phyloP scores from a whole-genome alignment of 64 coral and sea anemone genomes.

The Anthopleura sola region DNA sequence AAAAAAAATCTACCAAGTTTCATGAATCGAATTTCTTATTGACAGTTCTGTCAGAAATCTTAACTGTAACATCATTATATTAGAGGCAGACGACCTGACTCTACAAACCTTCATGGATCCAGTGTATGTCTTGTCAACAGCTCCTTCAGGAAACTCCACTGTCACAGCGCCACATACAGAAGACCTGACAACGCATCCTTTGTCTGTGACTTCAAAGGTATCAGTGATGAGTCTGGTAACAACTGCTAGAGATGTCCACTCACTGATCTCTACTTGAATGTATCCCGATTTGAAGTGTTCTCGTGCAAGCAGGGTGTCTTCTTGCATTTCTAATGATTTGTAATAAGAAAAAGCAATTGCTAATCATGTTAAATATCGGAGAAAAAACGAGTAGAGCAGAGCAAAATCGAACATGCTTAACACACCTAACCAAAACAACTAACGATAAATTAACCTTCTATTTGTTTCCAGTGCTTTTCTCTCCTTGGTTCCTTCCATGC shows the following conservation, averaged over 20 bases:
- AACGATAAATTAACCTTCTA: background rate
- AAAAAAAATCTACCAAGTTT: too few relatives aligned
- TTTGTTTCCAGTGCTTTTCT: background rate
- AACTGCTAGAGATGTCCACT: background rate
- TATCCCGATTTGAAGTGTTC: background rate
- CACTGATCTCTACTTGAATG: background rate
- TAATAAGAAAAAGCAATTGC: too few relatives aligned
- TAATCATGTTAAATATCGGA: too few relatives aligned
- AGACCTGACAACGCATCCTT: background rate
- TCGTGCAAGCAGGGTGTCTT: background rate
- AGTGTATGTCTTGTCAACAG: background rate
- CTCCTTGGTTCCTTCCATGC: background rate
- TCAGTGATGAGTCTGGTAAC: constrained; percentile 3
- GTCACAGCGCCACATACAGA: background rate
- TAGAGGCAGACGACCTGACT: background rate
- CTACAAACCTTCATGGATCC: background rate
- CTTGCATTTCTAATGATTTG: too few relatives aligned
- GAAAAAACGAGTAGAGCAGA: too few relatives aligned
- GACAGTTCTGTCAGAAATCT: too few relatives aligned
- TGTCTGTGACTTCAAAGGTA: background rate
- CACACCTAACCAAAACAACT: too few relatives aligned
- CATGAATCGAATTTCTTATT: too few relatives aligned
- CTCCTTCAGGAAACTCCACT: constrained; percentile 9
- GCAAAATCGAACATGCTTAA: too few relatives aligned
- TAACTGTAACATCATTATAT: too few relatives aligned